phyloP scores from a whole-genome alignment of 2,797 vertebrate species.

The Jordanella pulchra region DNA sequence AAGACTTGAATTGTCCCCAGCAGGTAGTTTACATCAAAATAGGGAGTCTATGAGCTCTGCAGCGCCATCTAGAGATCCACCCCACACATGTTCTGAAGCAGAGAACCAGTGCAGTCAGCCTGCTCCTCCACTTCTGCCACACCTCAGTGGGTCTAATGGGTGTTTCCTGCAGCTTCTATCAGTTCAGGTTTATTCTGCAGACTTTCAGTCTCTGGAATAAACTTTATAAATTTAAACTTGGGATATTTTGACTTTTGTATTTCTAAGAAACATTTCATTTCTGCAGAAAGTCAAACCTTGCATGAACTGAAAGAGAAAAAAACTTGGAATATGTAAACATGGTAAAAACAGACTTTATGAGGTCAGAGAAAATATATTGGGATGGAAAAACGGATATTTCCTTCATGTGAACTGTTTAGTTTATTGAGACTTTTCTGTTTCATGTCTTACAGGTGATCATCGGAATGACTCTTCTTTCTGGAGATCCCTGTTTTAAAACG shows the following conservation, averaged over 20 bases:
- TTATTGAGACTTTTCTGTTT: neutral
- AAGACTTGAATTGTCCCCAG: too few species aligned
- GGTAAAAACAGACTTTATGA: neutral
- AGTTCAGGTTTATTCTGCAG: neutral
- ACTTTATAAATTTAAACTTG: neutral
- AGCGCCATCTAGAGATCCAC: conserved; percentile 16
- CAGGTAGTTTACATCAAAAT: neutral
- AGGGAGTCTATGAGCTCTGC: conserved; percentile 7
- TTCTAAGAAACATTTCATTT: neutral
- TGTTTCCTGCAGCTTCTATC: neutral
- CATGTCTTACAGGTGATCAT: conserved; percentile 86
- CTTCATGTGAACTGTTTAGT: neutral
- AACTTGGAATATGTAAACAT: neutral
- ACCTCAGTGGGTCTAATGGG: conserved; percentile 14
- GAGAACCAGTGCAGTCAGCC: conserved; percentile 1
- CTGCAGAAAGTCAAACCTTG: neutral
- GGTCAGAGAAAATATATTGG: neutral
- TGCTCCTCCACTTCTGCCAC: neutral
- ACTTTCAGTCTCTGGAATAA: neutral
- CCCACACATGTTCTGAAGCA: conserved; percentile 1
- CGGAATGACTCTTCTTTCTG: conserved; percentile 93
- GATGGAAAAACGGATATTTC: neutral
- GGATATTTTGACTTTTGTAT: neutral
- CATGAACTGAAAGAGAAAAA: neutral
- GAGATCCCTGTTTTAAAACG: conserved; percentile 98